phyloP scores from a whole-genome alignment of 1,140 invertebrate species.

The Sminthurinus signatus region DNA sequence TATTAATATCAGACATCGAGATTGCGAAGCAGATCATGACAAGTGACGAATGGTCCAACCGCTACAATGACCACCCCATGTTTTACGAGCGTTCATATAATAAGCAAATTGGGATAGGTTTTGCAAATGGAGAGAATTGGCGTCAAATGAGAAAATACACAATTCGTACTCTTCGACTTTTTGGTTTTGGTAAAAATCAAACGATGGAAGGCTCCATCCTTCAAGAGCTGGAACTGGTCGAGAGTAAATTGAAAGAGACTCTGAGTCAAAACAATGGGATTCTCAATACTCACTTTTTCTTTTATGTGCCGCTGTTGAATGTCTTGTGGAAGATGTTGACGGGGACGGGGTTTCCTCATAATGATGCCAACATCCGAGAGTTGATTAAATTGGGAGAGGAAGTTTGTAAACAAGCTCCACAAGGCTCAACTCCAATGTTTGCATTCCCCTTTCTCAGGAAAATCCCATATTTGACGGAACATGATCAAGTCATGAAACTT shows the following conservation, averaged over 20 bases:
- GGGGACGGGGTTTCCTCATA: constrained; percentile 54
- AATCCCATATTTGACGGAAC: constrained; percentile 10
- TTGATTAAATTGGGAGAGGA: constrained; percentile 13
- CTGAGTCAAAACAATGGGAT: constrained; percentile 2
- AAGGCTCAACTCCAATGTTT: background rate
- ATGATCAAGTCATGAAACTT: background rate
- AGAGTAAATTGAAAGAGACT: background rate
- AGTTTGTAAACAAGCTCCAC: constrained; percentile 14
- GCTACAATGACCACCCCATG: background rate
- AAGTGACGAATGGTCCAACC: constrained; percentile 9
- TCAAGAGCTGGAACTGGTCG: constrained; percentile 55
- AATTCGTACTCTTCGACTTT: constrained; percentile 65
- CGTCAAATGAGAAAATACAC: constrained; percentile 73
- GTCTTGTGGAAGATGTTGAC: constrained; percentile 76
- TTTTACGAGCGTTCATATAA: constrained; percentile 1
- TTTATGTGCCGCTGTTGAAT: constrained; percentile 43
- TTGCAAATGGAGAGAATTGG: constrained; percentile 72
- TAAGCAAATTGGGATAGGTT: constrained; percentile 49
- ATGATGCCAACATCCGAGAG: constrained; percentile 37
- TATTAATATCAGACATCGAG: constrained; percentile 20
- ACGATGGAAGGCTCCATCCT: constrained; percentile 64
- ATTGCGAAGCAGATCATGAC: constrained; percentile 7
- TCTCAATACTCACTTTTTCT: constrained; percentile 22
- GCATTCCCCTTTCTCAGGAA: constrained; percentile 15
- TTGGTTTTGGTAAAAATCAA: constrained; percentile 64